Evolutionary conservation across 2,113 vertebrate genomes (phyloP), one percentile per base, ranked within the genome.

Genomic region (Ptilonorhynchus violaceus): DNA sequence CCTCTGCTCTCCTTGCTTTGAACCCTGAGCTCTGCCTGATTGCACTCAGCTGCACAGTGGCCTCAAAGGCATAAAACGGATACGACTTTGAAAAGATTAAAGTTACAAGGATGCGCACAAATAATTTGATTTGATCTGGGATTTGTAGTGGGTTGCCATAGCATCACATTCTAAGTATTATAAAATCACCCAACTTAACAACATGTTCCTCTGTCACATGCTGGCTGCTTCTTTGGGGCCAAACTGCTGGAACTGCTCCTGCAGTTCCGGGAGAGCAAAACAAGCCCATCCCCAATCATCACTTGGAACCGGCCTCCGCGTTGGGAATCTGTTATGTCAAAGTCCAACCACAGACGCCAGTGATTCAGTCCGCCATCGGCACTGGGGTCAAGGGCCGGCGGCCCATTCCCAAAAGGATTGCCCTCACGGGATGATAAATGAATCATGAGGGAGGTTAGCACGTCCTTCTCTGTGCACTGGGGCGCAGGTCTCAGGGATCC

Each of bases 101-200:
- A 96, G 92, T 94, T 94, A 80, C 41, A 44, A 60, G 64, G 93
- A 97, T 78, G 73, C 27, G 6, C 77, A 89, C 93, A 94, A 96
- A 96, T 86, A 93, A 96, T 95, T 75, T n/a, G 17, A 89, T 93
- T 95, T 91, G 93, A 86, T 93, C 91, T 85, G 93, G 86, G 93
- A 86, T 94, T 97, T 96, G 93, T 93, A 96, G 76, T 88, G 85
- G 92, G 96, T 97, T 97, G 93, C 95, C 92, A 96, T 97, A 96
- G 96, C 93, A 97, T 91, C 96, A 9, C 84, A 83, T 37, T 77
- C 77, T 46, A 66, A 96, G 93, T 30, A 92, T 91, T 93, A 84
- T 37, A 94, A 94, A 96, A 96, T 94, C 89, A 76, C 77, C 92
- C 83, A 88, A 95, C 83, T 77, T 73, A 94, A 94, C 96, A 96